Evolutionary conservation across 2,797 vertebrate genomes (phyloP), one percentile per base, ranked within the genome.

Genomic region (Chlorospingus flavigularis): DNA sequence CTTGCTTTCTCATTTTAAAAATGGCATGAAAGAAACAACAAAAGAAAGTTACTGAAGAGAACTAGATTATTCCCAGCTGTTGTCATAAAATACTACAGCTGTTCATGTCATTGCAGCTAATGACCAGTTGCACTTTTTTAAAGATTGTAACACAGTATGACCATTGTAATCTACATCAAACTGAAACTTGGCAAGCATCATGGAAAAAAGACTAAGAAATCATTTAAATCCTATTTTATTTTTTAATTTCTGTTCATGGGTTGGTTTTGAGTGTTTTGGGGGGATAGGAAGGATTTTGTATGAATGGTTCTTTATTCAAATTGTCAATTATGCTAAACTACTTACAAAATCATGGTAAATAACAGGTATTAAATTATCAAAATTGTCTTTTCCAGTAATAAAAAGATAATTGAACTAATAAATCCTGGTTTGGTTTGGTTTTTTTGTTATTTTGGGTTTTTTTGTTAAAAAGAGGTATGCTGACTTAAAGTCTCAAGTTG

Each of bases 41-140:
- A 89, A 92, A 87, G 61, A 97, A 95, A 95, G 88, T 95, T 94
- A 95, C 30, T 95, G 81, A 90, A 74, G 84, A 83, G 78, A 95
- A 96, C 18, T 77, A 95, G 92, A 94, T 95, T 95, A 84, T 91
- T 95, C 91, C 94, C 92, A 96, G 94, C 92, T 96, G 95, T 90
- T 96, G 80, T 31, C 61, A 85, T 90, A 93, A 95, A 96, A 87
- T n/a, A 94, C 81, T 93, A 95, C 94, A 94, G 94, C 95, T 96
- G 94, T 77, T 93, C 13, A 2, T 95, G 94, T 91, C 92, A 93
- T 23, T 90, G 87, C 57, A 91, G 84, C 86, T 93, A 95, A 96
- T 92, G 70, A 93, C 88, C 84, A 97, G 74, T 94, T 94, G 91
- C 72, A 89, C 84, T 88, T 88, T 91, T 95, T 83, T 35, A 91